Base-by-base conservation (phyloP, 2,888 invertebrate species). In the Caenorhabditis sp. region DNA sequence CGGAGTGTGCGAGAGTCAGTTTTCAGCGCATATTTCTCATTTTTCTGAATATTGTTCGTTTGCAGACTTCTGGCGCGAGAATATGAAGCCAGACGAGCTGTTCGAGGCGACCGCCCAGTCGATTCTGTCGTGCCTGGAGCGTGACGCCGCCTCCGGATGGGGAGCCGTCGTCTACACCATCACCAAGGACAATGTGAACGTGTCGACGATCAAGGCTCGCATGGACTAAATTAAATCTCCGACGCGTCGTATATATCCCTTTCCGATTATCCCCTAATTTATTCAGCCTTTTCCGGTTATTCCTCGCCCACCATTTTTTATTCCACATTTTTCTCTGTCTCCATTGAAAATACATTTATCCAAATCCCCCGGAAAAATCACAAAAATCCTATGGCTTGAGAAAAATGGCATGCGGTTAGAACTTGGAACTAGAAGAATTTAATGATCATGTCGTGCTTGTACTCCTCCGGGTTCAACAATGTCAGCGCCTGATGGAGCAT, bases 81-180 rank as follows among this genome's bases (percentile, higher is more conserved):
- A 85, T 48, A 86, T 88, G 87, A 93, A 92, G 65, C 94, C 98
- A 0, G 94, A 96, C 85, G 95, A 95, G 84, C 91, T 99, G 43
- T 98, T 98, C 90, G 98, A 99, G 91, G 94, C 95, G 0, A 95
- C 96, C 83, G 95, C 97, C 61, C 94, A 99, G 92, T 90, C 97
- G 32, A 91, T 99, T 88, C 93, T 99, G 73, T 97, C 96, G 90
- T 96, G 97, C 0, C 94, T 95, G 72, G 98, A 99, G 90, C 93
- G 99, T 82, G 98, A 99, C 91, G 97, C 98, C 5, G 93, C 95
- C 86, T 95, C 97, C 79, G 99, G 99, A 89, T 98, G 97, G 97
- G 99, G 99, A 78, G 98, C 95, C 1, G 92, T 95, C 30, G 96
- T 99, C 63, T 94, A 96, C 77, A 85, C 87, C 13, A 87, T 89